phyloP scores from a whole-genome alignment of 2,797 vertebrate species.

The Acrossocheilus wenchowensis region DNA sequence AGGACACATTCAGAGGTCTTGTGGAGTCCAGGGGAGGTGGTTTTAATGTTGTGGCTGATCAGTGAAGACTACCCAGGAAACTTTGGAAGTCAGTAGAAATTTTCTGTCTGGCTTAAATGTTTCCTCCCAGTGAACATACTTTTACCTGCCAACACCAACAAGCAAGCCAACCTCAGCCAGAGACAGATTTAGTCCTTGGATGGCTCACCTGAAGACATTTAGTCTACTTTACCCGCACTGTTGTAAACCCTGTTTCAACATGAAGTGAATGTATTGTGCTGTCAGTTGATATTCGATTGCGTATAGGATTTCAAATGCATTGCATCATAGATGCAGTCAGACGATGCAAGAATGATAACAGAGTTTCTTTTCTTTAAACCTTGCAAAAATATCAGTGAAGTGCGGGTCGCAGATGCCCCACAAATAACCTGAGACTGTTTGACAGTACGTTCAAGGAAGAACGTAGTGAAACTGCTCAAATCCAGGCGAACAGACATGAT shows the following conservation, averaged over 20 bases:
- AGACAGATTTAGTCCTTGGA: background rate
- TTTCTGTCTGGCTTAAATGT: background rate
- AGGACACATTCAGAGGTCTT: background rate
- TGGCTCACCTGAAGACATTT: conserved; percentile 15
- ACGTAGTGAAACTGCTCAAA: background rate
- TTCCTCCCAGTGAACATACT: background rate
- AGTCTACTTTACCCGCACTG: background rate
- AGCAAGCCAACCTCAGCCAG: background rate
- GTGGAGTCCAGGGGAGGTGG: background rate
- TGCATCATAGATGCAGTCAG: background rate
- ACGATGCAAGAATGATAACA: conserved; percentile 1
- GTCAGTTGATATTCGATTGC: background rate
- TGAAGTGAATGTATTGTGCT: background rate
- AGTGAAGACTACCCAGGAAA: background rate
- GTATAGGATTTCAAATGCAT: conserved; percentile 2
- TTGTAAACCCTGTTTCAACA: background rate
- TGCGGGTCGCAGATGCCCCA: background rate
- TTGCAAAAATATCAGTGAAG: background rate
- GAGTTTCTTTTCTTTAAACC: background rate
- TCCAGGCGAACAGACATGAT: background rate
- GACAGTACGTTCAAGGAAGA: background rate
- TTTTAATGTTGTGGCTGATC: background rate
- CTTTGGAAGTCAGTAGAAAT: background rate
- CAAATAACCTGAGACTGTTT: conserved; percentile 8
- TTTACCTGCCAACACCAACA: background rate